A percentile compares a stretch with the other conserved stretches of the same genome.
Conservation (phyloP, 2,113 vertebrate species). For the Cyanistes caeruleus region DNA sequence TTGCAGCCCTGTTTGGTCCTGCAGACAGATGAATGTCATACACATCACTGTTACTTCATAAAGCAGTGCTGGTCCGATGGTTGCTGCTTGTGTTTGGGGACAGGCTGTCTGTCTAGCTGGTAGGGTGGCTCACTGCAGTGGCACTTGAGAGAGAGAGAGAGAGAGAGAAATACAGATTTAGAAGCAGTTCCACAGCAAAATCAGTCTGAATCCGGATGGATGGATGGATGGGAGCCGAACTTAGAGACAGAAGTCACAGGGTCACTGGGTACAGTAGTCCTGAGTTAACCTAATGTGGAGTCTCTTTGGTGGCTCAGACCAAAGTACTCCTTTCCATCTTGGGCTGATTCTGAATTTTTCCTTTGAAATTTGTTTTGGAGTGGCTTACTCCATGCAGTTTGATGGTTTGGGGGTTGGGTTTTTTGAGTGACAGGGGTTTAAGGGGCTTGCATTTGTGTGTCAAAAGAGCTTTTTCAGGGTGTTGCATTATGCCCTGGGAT, state of each 20-base stretch:
- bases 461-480: neutral
- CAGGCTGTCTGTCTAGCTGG: neutral
- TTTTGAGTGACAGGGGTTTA: neutral
- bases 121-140: neutral
- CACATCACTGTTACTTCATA: neutral
- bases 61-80: neutral
- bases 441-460: rapidly evolving
- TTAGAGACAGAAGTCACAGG: neutral
- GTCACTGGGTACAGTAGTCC: neutral
- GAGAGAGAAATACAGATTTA: neutral
- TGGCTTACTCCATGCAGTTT: neutral
- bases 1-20: neutral
- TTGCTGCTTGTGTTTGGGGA: neutral
- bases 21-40: neutral
- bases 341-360: neutral
- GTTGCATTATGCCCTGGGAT: neutral
- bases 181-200: neutral
- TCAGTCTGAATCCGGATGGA: rapidly evolving
- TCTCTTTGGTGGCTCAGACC: neutral
- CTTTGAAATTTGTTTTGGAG: neutral
- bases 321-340: neutral
- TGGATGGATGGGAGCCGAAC: neutral
- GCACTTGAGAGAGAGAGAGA: neutral
- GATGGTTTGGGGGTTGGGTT: rapidly evolving
- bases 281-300: rapidly evolving